Percentiles rank a stretch among this genome's conserved stretches.
These are phyloP conservation scores for Nibea coibor DNA, from an alignment of 2,113 vertebrate genomes.

Conservation along the genomic window DNA sequence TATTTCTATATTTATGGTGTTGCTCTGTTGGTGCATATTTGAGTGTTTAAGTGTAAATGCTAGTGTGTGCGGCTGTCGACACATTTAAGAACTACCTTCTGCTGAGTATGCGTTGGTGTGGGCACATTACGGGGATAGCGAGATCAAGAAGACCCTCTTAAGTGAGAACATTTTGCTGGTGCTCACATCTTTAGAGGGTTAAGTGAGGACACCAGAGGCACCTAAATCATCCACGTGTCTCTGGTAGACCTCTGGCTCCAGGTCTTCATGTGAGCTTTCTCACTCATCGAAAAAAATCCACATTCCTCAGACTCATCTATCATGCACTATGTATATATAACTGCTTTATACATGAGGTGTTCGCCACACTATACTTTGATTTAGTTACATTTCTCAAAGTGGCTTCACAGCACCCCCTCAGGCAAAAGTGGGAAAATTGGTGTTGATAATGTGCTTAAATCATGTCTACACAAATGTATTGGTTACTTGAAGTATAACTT, in stretches of 20 bases:
- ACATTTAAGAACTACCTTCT: slow-evolving; percentile 38
- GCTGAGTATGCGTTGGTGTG: slow-evolving; percentile 2
- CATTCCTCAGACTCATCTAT: background rate
- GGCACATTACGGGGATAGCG: background rate
- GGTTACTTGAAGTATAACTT: background rate
- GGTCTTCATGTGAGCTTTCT: slow-evolving; percentile 7
- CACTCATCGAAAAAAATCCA: background rate
- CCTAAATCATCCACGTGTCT: slow-evolving; percentile 45
- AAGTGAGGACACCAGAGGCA: slow-evolving; percentile 54
- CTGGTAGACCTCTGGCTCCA: slow-evolving; percentile 11
- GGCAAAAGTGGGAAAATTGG: background rate
- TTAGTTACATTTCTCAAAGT: background rate
- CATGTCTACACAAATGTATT: background rate
- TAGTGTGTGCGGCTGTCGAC: slow-evolving; percentile 62
- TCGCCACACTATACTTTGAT: background rate
- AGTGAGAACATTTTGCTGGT: slow-evolving; percentile 37
- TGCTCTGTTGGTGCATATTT: slow-evolving; percentile 58
- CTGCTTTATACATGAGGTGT: background rate
- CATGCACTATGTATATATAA: background rate
- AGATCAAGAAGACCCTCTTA: slow-evolving; percentile 26
- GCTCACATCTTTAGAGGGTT: slow-evolving; percentile 22
- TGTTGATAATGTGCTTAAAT: background rate
- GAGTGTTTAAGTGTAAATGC: slow-evolving; percentile 61
- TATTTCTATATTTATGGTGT: slow-evolving; percentile 71
- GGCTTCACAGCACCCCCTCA: background rate